Percentiles rank a stretch among this genome's conserved stretches.
phyloP scores from a whole-genome alignment of 2,797 vertebrate species.

The Australoheros facetus region DNA sequence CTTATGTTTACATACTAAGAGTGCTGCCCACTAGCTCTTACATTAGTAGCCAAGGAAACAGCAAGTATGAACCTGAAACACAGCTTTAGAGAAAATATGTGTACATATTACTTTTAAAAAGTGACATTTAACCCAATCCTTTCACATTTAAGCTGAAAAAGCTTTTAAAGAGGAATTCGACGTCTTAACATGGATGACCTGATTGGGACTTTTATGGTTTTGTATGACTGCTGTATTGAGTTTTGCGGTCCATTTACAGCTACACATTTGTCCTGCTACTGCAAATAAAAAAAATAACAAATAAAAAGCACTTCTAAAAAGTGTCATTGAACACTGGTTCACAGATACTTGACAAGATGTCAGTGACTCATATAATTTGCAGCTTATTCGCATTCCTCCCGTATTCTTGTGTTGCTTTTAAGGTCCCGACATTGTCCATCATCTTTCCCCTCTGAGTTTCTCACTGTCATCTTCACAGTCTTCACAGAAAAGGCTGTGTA shows the following conservation, averaged over 20 bases:
- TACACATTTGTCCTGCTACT: neutral
- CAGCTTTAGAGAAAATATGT: neutral
- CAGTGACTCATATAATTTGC: neutral
- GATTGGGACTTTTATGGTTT: neutral
- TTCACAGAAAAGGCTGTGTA: conserved; percentile 12
- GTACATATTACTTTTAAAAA: neutral
- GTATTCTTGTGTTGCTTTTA: conserved; percentile 11
- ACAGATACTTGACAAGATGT: neutral
- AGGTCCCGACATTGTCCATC: neutral
- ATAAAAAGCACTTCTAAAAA: neutral
- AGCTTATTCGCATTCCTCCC: conserved; percentile 1
- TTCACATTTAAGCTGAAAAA: neutral
- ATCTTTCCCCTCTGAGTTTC: conserved; percentile 10
- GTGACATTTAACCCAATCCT: neutral
- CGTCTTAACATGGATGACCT: neutral
- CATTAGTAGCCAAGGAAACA: neutral
- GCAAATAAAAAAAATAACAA: neutral
- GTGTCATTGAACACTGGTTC: neutral
- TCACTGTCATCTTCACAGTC: conserved; percentile 3
- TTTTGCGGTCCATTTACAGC: neutral
- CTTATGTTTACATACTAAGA: neutral
- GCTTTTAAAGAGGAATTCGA: neutral
- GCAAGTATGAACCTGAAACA: neutral
- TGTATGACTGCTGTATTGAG: neutral
- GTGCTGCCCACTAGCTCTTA: neutral